Evolutionary conservation across 2,113 vertebrate species (phyloP), one percentile per base, ranked within the genome.

Genomic region (Triplophysa dalaica): DNA sequence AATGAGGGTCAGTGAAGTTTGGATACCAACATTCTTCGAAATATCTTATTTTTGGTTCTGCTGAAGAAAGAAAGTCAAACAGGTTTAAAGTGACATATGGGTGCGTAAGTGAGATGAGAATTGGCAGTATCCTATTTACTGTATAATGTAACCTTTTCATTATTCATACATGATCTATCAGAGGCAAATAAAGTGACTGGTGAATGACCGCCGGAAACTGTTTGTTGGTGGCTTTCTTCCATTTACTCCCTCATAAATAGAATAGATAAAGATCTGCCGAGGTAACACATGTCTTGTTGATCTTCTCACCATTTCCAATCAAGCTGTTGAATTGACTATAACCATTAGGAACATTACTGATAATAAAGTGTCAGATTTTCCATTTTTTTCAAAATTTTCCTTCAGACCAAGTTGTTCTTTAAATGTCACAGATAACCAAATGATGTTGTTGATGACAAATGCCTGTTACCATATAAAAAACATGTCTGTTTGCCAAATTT

Each of bases 261-360:
- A 73, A 54, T 77, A 3, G 89, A 91, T 92, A 91, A 84, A 88
- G 82, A 92, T 92, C 89, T 92, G 91, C 90, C 88, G 88, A 82
- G 84, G 86, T 87, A 73, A 87, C 89, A 87, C 81, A 80, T 81
- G 78, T 81, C 87, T 58, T 70, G 70, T 81, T 91, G 87, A 91
- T 85, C 89, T 87, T 86, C 88, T 73, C 87, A 87, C 64, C n/a
- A 12, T 22, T 26, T 73, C 24, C 52, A 21, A 52, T 81, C 81
- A 86, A 84, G 85, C 84, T 58, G 65, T 80, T 90, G 87, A 88
- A 87, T 83, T 87, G 83, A 76, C 17, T 5, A 33, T 43, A 21
- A 21, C 19, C 19, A n/a, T 2, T n/a, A 58, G 17, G 7, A n/a
- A 21, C 54, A n/a, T n/a, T 58, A 58, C 19, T 58, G 16, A 62